Base-by-base conservation (phyloP, 2,888 invertebrate species). In the Metopia argyrocephala region DNA sequence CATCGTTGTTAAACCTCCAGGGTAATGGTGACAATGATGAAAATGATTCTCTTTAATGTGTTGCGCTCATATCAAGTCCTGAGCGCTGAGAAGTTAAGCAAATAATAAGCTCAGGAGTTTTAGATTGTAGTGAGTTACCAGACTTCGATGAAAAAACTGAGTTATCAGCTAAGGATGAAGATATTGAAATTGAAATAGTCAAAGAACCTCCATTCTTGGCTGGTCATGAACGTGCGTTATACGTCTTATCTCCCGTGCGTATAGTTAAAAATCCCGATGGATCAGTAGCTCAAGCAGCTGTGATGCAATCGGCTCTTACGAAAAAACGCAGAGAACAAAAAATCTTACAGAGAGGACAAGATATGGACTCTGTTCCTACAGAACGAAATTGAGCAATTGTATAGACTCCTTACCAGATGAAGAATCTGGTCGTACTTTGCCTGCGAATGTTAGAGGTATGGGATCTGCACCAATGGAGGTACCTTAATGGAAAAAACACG, bases 231-330 rank as follows among this genome's bases (percentile, higher is more conserved):
- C 92, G 98, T 82, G 96, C 97, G 0, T 90, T 97, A 0, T 96
- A 97, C 84, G 98, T 98, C 89, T 92, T 98, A 3, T 97, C 97
- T 75, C 98, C 98, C 0, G 98, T 98, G 2, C 91, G 95, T 83
- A 98, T 99, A 83, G 97, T 99, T 0, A 98, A 98, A 92, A 99
- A 99, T 92, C 99, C 99, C 0, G 99, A 99, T 90, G 99, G 99
- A 0, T 98, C 98, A 0, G 91, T 99, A 23, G 99, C 99, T 0
- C 99, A 99, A 90, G 98, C 99, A 0, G 99, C 99, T 0, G 98
- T 99, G 97, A 99, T 98, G 98, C 99, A 99, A 90, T 97, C 96
- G 12, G 99, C 99, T 0, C 90, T 99, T 54, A 96, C 99, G 0
- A 99, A 99, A 88, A 99, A 99, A 89, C 92, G 99, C 66, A 92